Percentiles rank a stretch among this genome's conserved stretches.
phyloP scores from a whole-genome alignment of 1,140 invertebrate genomes.

The Drosophila bocqueti region DNA sequence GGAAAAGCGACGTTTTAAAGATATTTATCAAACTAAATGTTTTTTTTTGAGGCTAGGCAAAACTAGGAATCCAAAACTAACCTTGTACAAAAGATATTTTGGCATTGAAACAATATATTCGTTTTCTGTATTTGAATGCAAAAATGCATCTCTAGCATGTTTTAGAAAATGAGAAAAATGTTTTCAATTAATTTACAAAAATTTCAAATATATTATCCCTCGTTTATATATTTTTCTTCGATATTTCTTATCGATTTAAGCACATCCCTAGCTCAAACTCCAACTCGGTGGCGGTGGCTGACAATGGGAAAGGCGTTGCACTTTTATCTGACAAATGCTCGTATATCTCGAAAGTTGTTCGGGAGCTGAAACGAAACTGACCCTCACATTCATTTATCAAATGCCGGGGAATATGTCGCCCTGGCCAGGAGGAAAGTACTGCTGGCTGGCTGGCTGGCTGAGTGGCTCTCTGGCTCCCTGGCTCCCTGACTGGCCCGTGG shows the following conservation, averaged over 20 bases:
- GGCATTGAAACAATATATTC: too few relatives aligned
- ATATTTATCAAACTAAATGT: too few relatives aligned
- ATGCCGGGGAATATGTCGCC: constrained; percentile 45
- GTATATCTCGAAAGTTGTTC: constrained; percentile 77
- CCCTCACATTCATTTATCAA: constrained; percentile 82
- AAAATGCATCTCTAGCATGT: too few relatives aligned
- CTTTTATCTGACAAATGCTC: constrained; percentile 81
- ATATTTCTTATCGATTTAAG: background rate
- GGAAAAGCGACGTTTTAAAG: background rate
- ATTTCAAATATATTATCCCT: background rate
- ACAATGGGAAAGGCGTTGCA: constrained; percentile 80
- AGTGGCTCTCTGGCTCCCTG: background rate
- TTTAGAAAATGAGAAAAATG: too few relatives aligned
- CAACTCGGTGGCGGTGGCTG: constrained; percentile 55
- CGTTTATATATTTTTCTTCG: background rate
- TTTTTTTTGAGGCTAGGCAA: too few relatives aligned
- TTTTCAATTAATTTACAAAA: background rate
- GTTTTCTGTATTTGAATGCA: too few relatives aligned
- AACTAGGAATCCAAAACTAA: too few relatives aligned
- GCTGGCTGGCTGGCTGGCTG: constrained; percentile 9
- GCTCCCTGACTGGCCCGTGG: constrained; percentile 7
- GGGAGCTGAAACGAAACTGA: constrained; percentile 63
- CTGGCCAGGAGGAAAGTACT: constrained; percentile 33
- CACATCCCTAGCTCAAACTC: constrained; percentile 1
- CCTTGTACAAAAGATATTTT: too few relatives aligned